Base-by-base conservation (phyloP, 35 echinoderm and acorn worm genomes). In the Acanthaster planci region DNA sequence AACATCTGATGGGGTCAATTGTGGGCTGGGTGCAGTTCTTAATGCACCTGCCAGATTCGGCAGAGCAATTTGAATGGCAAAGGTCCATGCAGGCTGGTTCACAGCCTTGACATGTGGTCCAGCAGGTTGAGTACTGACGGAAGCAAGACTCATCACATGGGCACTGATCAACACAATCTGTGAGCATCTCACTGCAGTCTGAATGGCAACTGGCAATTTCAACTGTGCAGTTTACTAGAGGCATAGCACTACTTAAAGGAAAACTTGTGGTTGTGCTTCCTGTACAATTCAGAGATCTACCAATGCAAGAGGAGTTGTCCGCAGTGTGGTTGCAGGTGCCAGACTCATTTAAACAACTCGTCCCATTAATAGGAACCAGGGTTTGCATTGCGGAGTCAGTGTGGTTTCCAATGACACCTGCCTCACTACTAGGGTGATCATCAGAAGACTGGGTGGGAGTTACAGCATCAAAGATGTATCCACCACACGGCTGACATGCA, bases 91-190 rank as follows among this genome's bases (percentile, higher is more conserved):
- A 83, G 32, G 18, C 22, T 53, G 52, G 17, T 38, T 80, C 76
- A 58, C 90, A 92, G 35, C 78, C 90, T 19, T 7, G 15, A 80
- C 90, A 92, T 14, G 39, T 21, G 4, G 55, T 37, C 37, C 30
- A 47, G 37, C 90, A 92, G 27, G 77, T 56, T 55, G 77, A 39
- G 72, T 51, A 78, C 1, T 50, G 39, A 31, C 78, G 9, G 32
- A 53, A 57, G 27, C 90, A 92, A 8, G 57, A 40, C 53, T 92
- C 90, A 18, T 81, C 57, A 18, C 90, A 92, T 47, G 90, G 90
- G 32, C 90, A 92, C 18, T 72, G 26, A 19, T 35, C 40, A 35
- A 40, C 51, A 82, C 90, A 92, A 68, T 81, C 37, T 9, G 17
- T 4, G 27, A 40, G 77, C 1, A 78, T 51, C 18, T 16, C 76